These are phyloP conservation scores for Epinephelus cyanopodus DNA, from an alignment of 2,113 vertebrate species.

Conservation along the genomic window DNA sequence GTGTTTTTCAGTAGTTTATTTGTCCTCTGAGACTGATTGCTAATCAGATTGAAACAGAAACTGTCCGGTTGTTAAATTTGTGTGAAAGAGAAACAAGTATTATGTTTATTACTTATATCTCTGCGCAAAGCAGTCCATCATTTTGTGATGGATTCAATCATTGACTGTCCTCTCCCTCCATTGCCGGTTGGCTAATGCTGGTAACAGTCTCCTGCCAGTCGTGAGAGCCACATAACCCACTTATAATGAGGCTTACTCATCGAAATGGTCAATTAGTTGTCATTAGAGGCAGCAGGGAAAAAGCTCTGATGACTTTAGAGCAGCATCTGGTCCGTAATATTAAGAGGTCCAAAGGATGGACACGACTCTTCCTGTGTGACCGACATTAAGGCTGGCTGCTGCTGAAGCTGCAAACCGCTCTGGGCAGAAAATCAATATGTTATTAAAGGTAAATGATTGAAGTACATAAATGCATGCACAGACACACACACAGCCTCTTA, in stretches of 20 bases:
- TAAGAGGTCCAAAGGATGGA: constrained; percentile 17
- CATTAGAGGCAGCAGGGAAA: constrained; percentile 13
- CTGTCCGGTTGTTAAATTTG: not conserved
- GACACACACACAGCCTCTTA: not conserved
- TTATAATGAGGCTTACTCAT: constrained; percentile 19
- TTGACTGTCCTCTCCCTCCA: not conserved
- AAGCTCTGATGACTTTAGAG: constrained; percentile 18
- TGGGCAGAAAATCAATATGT: constrained; percentile 42
- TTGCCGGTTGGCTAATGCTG: not conserved
- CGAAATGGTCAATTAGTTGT: constrained; percentile 23
- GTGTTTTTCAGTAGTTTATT: not conserved
- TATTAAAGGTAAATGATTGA: constrained; percentile 36
- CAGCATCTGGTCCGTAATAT: constrained; percentile 40
- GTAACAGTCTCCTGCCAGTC: not conserved
- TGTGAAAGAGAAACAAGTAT: not conserved
- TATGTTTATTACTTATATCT: not conserved
- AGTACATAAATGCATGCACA: not conserved
- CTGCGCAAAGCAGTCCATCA: not conserved
- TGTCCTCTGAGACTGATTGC: not conserved
- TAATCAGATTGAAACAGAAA: constrained; percentile 3
- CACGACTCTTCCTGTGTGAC: not conserved
- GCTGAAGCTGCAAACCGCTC: not conserved
- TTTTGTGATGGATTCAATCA: not conserved
- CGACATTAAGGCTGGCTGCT: constrained; percentile 6
- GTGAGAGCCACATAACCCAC: constrained; percentile 4